These are phyloP conservation scores for Phenacoccus solenopsis DNA, from an alignment of 1,140 invertebrate species.

Conservation along the genomic window DNA sequence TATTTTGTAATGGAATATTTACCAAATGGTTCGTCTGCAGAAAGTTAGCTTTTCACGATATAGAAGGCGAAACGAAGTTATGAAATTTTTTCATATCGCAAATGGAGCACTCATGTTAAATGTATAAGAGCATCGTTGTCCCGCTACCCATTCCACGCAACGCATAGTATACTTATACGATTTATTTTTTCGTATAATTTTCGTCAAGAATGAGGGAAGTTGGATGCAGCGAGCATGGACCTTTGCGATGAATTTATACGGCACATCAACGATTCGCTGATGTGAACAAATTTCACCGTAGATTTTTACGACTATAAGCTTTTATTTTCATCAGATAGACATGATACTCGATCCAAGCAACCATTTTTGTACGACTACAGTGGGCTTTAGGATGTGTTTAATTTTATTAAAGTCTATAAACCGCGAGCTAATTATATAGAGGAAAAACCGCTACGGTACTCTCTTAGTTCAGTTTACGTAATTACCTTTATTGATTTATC, in stretches of 20 bases:
- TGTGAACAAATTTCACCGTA: neutral
- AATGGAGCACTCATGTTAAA: slow-evolving; percentile 1
- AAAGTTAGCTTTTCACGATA: neutral
- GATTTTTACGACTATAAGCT: too few species aligned
- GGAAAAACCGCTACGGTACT: too few species aligned
- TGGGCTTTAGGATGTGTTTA: too few species aligned
- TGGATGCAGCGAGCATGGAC: neutral
- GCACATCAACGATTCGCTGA: neutral
- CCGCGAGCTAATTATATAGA: too few species aligned
- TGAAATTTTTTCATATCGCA: neutral
- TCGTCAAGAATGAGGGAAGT: neutral
- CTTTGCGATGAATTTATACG: neutral
- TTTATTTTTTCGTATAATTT: neutral
- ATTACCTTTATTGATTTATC: neutral
- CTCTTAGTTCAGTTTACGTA: neutral
- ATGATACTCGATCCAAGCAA: too few species aligned
- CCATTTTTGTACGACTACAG: too few species aligned
- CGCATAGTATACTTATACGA: neutral
- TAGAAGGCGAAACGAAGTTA: neutral
- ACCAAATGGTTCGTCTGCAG: neutral
- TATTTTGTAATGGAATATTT: neutral
- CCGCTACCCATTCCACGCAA: neutral
- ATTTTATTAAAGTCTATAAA: too few species aligned
- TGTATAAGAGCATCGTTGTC: too few species aligned
- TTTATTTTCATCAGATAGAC: too few species aligned